phyloP scores from a whole-genome alignment of 2,888 invertebrate genomes.

The Eupithecia subumbrata region DNA sequence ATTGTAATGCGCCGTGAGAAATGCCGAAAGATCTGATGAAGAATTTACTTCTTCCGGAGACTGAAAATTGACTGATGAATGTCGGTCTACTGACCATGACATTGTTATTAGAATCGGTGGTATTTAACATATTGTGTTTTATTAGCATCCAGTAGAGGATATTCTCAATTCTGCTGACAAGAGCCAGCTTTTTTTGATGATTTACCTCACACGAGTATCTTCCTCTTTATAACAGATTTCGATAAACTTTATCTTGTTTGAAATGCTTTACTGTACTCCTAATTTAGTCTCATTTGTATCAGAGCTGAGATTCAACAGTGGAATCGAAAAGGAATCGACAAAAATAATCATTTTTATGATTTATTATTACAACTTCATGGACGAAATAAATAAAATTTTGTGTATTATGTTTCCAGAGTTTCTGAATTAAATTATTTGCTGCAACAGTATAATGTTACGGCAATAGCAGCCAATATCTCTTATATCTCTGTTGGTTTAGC shows the following conservation, averaged over 20 bases:
- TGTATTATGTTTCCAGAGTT: not conserved
- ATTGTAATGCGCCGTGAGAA: slow-evolving; percentile 54
- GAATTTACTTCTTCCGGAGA: slow-evolving; percentile 62
- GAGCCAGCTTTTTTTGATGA: not conserved
- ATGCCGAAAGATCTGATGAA: slow-evolving; percentile 46
- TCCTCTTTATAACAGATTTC: not conserved
- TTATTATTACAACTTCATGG: not conserved
- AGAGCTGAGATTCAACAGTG: not conserved
- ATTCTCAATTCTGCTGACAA: not conserved
- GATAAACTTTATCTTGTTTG: not conserved
- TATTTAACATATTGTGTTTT: not conserved
- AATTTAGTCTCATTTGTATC: not conserved
- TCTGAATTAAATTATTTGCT: not conserved
- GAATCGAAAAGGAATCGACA: not conserved
- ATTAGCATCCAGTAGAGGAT: not conserved
- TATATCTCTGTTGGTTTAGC: slow-evolving; percentile 45
- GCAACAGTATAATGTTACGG: slow-evolving; percentile 44
- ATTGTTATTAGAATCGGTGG: not conserved
- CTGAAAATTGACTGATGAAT: slow-evolving; percentile 27
- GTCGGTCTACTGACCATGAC: slow-evolving; percentile 18
- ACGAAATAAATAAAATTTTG: not conserved
- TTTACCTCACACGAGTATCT: not conserved
- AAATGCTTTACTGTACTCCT: not conserved
- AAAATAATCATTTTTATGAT: not conserved
- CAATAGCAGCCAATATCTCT: slow-evolving; percentile 59